Percentiles rank a stretch among this genome's conserved stretches.
phyloP scores from a whole-genome alignment of 2,797 vertebrate genomes.

The Lepus oiostolus region DNA sequence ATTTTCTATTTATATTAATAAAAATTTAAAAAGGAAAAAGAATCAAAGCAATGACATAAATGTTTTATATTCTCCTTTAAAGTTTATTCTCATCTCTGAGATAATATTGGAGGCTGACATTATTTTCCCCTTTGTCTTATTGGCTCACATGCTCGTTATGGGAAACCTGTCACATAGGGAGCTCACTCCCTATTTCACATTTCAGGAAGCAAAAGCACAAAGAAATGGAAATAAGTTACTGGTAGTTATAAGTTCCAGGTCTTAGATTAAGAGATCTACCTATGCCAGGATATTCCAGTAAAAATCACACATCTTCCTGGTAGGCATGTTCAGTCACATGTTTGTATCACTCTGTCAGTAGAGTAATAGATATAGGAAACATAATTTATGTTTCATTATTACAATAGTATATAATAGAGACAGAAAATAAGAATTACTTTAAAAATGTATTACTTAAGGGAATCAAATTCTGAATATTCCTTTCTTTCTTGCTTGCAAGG shows the following conservation, averaged over 20 bases:
- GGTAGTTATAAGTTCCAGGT: neutral
- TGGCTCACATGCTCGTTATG: neutral
- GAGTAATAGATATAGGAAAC: neutral
- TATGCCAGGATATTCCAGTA: neutral
- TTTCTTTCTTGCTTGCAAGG: slow-evolving; percentile 13
- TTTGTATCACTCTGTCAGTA: neutral
- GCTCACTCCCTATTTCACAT: neutral
- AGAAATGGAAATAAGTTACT: neutral
- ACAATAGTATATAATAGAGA: neutral
- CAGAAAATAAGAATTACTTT: neutral
- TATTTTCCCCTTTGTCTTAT: neutral
- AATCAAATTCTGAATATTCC: neutral
- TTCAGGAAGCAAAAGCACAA: neutral
- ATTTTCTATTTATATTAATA: no score
- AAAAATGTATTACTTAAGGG: neutral
- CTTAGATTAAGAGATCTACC: neutral
- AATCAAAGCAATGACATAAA: neutral
- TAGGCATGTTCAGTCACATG: neutral
- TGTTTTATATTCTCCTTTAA: neutral
- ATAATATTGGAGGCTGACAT: neutral
- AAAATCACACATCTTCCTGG: rapidly evolving
- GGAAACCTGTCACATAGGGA: neutral
- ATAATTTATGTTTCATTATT: no score
- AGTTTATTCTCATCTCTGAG: neutral
- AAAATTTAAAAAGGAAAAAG: no score